Conservation (phyloP, 2,888 invertebrate species). For the Rhopalosiphum nymphaeae region DNA sequence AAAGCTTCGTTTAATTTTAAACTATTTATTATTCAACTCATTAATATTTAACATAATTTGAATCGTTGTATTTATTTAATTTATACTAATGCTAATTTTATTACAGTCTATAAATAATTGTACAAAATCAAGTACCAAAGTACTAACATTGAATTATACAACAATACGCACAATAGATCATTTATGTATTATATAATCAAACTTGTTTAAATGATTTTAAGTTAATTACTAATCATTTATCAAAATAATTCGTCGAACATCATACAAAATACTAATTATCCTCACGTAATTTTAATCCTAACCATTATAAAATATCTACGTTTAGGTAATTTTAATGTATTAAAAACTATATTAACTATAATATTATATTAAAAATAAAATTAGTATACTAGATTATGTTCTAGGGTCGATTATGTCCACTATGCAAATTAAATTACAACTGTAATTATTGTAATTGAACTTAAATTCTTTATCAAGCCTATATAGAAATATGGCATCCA, state of each 20-base stretch:
- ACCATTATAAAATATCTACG: background rate
- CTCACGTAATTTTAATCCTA: background rate
- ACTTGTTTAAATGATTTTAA: background rate
- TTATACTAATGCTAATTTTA: background rate
- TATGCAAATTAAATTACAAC: background rate
- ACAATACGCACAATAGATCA: background rate
- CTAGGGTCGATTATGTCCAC: background rate
- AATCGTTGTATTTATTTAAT: background rate
- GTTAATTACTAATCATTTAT: background rate
- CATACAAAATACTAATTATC: background rate
- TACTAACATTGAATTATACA: background rate
- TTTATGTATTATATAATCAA: background rate
- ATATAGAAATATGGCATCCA: background rate
- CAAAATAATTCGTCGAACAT: background rate
- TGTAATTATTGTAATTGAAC: too few relatives aligned
- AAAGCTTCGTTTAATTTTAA: background rate
- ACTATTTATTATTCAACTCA: background rate
- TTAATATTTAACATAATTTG: background rate
- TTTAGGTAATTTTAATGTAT: background rate
- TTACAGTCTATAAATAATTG: background rate
- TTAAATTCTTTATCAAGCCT: background rate
- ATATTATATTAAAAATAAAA: background rate
- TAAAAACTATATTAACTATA: background rate
- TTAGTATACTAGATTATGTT: background rate
- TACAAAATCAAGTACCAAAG: background rate